Percentiles rank a stretch among this genome's conserved stretches.
Evolutionary conservation across 2,888 invertebrate species (phyloP).

Genomic region (Pediacus dermestoides): DNA sequence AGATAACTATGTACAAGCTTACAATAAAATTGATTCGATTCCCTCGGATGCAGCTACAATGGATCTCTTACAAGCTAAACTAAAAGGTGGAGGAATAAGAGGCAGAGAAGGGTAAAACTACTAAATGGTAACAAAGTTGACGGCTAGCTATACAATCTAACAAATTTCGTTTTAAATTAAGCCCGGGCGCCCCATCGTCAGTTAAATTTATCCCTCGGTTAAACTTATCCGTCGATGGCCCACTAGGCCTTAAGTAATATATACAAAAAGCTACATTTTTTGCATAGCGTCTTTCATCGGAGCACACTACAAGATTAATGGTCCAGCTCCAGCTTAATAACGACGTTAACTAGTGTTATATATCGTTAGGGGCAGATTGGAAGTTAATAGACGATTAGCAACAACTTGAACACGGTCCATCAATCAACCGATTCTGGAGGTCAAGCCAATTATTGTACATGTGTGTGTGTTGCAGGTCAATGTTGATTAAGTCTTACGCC

Average conservation of each 20-base stretch:
- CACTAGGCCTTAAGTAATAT: conserved; percentile 9
- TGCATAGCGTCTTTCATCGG: conserved; percentile 19
- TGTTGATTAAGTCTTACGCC: conserved; percentile 30
- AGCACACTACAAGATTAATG: conserved; percentile 28
- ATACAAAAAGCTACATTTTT: conserved; percentile 7
- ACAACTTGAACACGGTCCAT: conserved; percentile 20
- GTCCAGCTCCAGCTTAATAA: conserved; percentile 25
- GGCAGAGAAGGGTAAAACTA: too few relatives aligned
- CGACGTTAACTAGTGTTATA: conserved; percentile 26
- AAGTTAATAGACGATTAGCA: conserved; percentile 27
- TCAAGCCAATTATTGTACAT: conserved; percentile 32
- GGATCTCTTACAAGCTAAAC: too few relatives aligned
- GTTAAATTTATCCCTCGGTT: too few relatives aligned
- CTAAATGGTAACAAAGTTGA: too few relatives aligned
- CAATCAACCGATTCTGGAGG: conserved; percentile 22
- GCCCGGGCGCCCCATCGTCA: too few relatives aligned
- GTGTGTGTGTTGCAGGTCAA: conserved; percentile 27
- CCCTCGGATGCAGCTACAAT: too few relatives aligned
- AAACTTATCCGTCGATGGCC: conserved; percentile 19
- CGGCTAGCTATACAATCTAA: too few relatives aligned
- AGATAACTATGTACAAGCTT: conserved; percentile 16
- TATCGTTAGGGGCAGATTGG: conserved; percentile 24
- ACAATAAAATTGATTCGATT: too few relatives aligned
- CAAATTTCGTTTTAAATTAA: too few relatives aligned
- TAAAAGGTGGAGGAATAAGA: too few relatives aligned